Percentiles rank a stretch among this genome's conserved stretches.
These are phyloP conservation scores for Buathra laborator DNA, from an alignment of 2,888 invertebrate genomes.

Conservation along the genomic window DNA sequence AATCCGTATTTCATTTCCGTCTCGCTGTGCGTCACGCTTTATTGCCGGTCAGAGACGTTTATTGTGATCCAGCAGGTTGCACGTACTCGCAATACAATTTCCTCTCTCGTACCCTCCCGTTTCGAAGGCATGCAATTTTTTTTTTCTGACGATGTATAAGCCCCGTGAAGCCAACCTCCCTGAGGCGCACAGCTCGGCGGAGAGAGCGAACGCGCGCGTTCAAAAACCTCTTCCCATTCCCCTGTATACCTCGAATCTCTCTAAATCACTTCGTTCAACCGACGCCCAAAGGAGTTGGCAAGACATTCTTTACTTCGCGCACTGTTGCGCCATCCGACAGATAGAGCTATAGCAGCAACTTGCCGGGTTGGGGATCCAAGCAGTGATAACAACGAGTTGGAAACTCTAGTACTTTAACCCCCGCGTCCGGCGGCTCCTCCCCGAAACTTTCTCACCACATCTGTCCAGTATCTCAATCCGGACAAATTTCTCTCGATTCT, in stretches of 20 bases:
- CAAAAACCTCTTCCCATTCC: constrained; percentile 14
- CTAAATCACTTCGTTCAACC: constrained; percentile 64
- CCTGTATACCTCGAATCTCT: constrained; percentile 43
- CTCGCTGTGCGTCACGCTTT: constrained; percentile 58
- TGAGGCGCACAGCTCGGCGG: neutral
- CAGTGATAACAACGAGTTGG: constrained; percentile 22
- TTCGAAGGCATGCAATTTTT: neutral
- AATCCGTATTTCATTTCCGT: constrained; percentile 68
- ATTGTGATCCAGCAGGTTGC: constrained; percentile 68
- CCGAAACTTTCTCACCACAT: neutral
- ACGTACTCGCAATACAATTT: constrained; percentile 61
- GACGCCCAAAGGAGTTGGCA: constrained; percentile 60
- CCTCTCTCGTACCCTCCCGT: neutral
- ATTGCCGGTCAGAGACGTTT: constrained; percentile 66
- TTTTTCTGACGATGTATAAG: neutral
- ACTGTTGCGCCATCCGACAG: constrained; percentile 63
- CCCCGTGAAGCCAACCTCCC: neutral
- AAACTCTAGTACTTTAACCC: constrained; percentile 1
- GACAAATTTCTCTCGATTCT: constrained; percentile 19
- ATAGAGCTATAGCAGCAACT: constrained; percentile 1
- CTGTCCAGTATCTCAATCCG: constrained; percentile 14
- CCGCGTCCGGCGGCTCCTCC: neutral
- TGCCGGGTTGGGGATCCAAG: neutral
- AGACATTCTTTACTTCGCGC: constrained; percentile 59
- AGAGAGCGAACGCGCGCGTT: neutral